phyloP scores from a whole-genome alignment of 2,113 vertebrate genomes.

The Agapornis roseicollis region DNA sequence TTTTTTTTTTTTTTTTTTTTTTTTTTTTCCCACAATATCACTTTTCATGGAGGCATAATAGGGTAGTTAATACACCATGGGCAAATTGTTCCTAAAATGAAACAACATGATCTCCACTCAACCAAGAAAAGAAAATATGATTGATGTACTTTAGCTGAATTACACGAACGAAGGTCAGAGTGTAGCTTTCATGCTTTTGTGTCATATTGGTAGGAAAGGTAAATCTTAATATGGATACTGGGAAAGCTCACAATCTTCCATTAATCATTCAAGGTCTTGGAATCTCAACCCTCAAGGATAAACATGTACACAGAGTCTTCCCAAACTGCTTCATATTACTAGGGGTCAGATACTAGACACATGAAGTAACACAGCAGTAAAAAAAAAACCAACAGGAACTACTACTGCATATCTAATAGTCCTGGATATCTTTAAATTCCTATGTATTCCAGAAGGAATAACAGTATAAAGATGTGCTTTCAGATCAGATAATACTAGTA shows the following conservation, averaged over 20 bases:
- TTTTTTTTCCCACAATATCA: neutral
- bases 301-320: neutral
- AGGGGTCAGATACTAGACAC: neutral
- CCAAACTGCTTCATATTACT: neutral
- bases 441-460: neutral
- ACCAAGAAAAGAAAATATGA: constrained; percentile 35
- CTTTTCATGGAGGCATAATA: constrained; percentile 3
- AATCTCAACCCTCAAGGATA: neutral
- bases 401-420: neutral
- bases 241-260: constrained; percentile 4
- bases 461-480: neutral
- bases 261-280: neutral
- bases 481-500: neutral
- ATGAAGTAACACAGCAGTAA: neutral
- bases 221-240: neutral
- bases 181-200: constrained; percentile 23
- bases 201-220: neutral
- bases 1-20: neutral
- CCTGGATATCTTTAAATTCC: neutral
- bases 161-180: constrained; percentile 39
- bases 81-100: constrained; percentile 59
- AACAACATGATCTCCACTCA: constrained; percentile 38
- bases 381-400: neutral
- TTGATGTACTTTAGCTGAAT: constrained; percentile 40
- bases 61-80: constrained; percentile 27